A percentile compares a stretch with the other conserved stretches of the same genome.
Evolutionary conservation across 2,797 vertebrate genomes (phyloP).

Genomic region (Trachurus trachurus): DNA sequence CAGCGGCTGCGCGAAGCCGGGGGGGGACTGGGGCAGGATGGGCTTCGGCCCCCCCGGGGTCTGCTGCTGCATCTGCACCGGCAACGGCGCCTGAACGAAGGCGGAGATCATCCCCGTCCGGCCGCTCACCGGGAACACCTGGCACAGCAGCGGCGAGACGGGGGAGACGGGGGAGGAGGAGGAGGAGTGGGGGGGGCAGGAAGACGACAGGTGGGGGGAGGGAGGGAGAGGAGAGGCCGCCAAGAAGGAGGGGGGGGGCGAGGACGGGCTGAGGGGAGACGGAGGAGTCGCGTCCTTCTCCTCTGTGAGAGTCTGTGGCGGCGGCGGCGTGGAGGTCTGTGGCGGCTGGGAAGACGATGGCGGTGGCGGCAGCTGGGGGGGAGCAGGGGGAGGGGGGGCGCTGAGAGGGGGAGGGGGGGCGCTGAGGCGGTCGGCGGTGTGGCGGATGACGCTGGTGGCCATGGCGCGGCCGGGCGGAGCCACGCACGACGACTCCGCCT

Average conservation of each 20-base stretch:
- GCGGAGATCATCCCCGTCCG: conserved; percentile 89
- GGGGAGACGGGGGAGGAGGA: conserved; percentile 71
- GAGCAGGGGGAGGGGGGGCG: conserved; percentile 63
- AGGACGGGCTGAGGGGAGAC: conserved; percentile 34
- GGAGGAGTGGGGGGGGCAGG: conserved; percentile 71
- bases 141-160: conserved; percentile 91
- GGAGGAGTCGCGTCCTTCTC: conserved; percentile 60
- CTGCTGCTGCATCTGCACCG: conserved; percentile 76
- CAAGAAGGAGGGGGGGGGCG: conserved; percentile 45
- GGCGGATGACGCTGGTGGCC: conserved; percentile 92
- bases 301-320: conserved; percentile 12
- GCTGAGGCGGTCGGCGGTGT: conserved; percentile 85
- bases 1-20: conserved; percentile 84
- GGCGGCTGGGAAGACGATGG: conserved; percentile 38
- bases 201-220: conserved; percentile 55
- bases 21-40: conserved; percentile 86
- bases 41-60: conserved; percentile 78
- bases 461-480: conserved; percentile 83
- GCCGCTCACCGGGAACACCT: conserved; percentile 91
- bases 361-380: neutral
- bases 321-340: conserved; percentile 19
- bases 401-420: conserved; percentile 60
- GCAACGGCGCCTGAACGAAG: conserved; percentile 89
- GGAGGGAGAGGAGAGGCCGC: conserved; percentile 20
- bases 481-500: conserved; percentile 49